These are phyloP conservation scores for Burhinus oedicnemus DNA, from an alignment of 2,113 vertebrate species.

Conservation along the genomic window DNA sequence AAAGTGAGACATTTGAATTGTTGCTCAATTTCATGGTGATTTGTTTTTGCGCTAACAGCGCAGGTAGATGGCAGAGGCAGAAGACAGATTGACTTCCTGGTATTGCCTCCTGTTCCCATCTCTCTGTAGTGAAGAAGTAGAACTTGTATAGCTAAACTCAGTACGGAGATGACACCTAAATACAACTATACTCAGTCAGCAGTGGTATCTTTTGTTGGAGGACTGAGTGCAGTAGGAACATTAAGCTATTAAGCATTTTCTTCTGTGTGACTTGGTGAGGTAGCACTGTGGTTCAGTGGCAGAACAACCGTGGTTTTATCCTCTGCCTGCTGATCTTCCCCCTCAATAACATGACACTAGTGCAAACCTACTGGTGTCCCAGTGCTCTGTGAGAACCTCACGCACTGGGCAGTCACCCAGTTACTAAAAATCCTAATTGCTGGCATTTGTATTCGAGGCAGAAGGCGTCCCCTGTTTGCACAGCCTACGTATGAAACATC, in stretches of 20 bases:
- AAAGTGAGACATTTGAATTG: background rate
- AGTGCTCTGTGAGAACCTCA: background rate
- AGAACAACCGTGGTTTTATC: background rate
- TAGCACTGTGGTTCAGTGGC: background rate
- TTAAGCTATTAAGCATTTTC: background rate
- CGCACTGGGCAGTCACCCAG: background rate
- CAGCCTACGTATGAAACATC: background rate
- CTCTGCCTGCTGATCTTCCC: background rate
- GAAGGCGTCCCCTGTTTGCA: background rate
- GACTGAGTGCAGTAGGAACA: background rate
- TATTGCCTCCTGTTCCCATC: background rate
- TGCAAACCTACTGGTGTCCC: fast-evolving
- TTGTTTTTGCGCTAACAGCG: background rate
- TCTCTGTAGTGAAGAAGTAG: background rate
- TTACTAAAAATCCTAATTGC: slow-evolving; percentile 7
- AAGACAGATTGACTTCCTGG: background rate
- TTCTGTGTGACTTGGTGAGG: background rate
- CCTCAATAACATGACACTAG: fast-evolving
- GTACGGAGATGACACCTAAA: background rate
- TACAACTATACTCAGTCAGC: background rate
- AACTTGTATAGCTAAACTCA: background rate
- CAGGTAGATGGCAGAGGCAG: background rate
- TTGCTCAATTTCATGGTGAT: background rate
- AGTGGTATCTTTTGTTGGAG: background rate
- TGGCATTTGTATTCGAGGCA: background rate